phyloP scores from a whole-genome alignment of 2,797 vertebrate species.

The Enteromius viviparus region DNA sequence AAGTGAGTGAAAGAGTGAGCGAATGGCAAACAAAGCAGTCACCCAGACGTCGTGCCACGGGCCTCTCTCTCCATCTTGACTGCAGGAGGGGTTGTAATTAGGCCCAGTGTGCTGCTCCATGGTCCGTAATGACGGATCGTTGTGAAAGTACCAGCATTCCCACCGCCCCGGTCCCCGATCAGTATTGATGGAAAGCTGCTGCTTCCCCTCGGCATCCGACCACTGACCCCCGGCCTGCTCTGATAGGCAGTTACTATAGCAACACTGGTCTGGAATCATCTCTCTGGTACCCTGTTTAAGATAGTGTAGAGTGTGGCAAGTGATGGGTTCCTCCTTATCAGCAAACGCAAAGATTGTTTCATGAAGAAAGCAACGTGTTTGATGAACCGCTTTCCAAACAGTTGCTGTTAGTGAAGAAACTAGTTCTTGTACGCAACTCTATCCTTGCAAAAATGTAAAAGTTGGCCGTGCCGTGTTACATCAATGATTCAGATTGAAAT shows the following conservation, averaged over 20 bases:
- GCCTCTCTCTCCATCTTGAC: slow-evolving; percentile 53
- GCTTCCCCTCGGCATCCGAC: slow-evolving; percentile 6
- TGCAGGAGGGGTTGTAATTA: slow-evolving; percentile 70
- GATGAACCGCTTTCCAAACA: slow-evolving; percentile 8
- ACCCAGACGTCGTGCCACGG: slow-evolving; percentile 34
- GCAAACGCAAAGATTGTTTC: slow-evolving; percentile 18
- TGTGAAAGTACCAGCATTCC: slow-evolving; percentile 40
- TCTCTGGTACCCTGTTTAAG: slow-evolving; percentile 31
- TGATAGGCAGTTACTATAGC: slow-evolving; percentile 53
- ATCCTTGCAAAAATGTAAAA: neutral
- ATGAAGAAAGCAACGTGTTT: neutral
- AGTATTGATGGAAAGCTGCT: slow-evolving; percentile 62
- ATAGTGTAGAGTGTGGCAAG: slow-evolving; percentile 23
- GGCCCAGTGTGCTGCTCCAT: slow-evolving; percentile 66
- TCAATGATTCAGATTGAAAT: neutral
- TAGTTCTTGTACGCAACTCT: too few relatives aligned
- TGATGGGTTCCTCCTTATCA: slow-evolving; percentile 29
- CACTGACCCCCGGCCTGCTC: slow-evolving; percentile 37
- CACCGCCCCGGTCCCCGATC: slow-evolving; percentile 61
- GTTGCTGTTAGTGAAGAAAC: neutral
- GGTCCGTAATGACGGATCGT: slow-evolving; percentile 67
- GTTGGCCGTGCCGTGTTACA: neutral
- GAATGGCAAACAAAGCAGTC: slow-evolving; percentile 21
- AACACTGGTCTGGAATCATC: slow-evolving; percentile 39
- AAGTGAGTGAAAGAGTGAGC: slow-evolving; percentile 17